Percentiles rank a stretch among this genome's conserved stretches.
These are phyloP conservation scores for Ooceraea biroi DNA, from an alignment of 1,140 invertebrate species.

Conservation along the genomic window DNA sequence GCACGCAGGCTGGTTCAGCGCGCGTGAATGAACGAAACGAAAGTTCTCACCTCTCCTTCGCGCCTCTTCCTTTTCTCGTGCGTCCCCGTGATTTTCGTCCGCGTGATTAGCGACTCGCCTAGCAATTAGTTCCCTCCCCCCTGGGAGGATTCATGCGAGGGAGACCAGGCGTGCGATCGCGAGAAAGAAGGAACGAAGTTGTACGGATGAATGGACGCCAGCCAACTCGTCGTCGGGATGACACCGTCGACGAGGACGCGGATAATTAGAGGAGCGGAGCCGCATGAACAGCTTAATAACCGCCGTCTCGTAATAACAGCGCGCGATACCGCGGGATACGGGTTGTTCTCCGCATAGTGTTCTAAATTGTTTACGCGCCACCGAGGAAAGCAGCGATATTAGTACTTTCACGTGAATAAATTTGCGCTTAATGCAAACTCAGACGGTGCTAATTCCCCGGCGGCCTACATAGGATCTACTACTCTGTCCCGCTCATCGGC, in stretches of 20 bases:
- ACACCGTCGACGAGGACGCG: not conserved
- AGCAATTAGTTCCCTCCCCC: constrained; percentile 13
- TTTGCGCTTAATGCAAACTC: constrained; percentile 46
- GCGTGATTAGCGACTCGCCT: constrained; percentile 9
- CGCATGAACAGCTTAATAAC: constrained; percentile 31
- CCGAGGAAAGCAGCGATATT: constrained; percentile 53
- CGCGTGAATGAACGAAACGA: constrained; percentile 56
- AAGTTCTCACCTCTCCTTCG: constrained; percentile 41
- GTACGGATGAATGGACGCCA: constrained; percentile 11
- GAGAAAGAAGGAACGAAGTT: constrained; percentile 4
- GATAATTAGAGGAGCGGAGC: not conserved
- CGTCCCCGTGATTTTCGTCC: not conserved
- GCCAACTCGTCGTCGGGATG: not conserved
- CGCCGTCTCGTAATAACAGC: constrained; percentile 11
- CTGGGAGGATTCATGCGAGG: not conserved
- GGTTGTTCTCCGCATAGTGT: constrained; percentile 11
- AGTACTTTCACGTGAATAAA: constrained; percentile 67
- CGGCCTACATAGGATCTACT: constrained; percentile 30
- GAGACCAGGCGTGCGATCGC: not conserved
- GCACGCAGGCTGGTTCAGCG: not conserved
- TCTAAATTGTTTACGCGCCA: constrained; percentile 50
- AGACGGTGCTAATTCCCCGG: constrained; percentile 40
- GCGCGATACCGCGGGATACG: constrained; percentile 47
- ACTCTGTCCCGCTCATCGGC: not conserved
- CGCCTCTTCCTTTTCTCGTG: constrained; percentile 19